phyloP scores from a whole-genome alignment of 2,797 vertebrate genomes.

The Rhinoraja longicauda region DNA sequence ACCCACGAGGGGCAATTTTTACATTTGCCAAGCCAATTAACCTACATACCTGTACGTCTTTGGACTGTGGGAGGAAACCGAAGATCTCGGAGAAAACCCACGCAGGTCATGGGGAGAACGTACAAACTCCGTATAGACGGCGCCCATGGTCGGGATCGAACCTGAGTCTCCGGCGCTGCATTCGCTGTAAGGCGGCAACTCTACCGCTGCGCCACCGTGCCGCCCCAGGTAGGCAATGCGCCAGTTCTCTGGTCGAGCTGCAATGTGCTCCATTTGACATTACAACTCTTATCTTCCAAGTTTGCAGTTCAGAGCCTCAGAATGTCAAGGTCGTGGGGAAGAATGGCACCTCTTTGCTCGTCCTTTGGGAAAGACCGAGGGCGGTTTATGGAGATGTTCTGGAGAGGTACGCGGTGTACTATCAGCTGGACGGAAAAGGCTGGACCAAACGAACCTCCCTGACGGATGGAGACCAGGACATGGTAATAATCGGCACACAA shows the following conservation, averaged over 20 bases:
- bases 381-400: slow-evolving; percentile 84
- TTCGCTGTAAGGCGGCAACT: too few relatives aligned
- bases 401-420: slow-evolving; percentile 84
- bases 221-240: not conserved
- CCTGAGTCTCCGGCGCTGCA: too few relatives aligned
- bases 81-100: too few relatives aligned
- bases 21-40: too few relatives aligned
- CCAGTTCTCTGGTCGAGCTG: not conserved
- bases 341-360: slow-evolving; percentile 84
- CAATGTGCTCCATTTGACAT: not conserved
- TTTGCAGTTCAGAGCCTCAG: slow-evolving; percentile 94
- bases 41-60: too few relatives aligned
- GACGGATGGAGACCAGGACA: slow-evolving; percentile 96
- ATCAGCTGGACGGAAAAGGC: slow-evolving; percentile 62
- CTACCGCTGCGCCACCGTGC: too few relatives aligned
- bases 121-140: too few relatives aligned
- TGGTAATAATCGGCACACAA: slow-evolving; percentile 63
- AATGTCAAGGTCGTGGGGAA: slow-evolving; percentile 74
- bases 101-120: too few relatives aligned
- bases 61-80: too few relatives aligned
- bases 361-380: slow-evolving; percentile 88
- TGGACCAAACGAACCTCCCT: slow-evolving; percentile 69
- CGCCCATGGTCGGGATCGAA: too few relatives aligned
- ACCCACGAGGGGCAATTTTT: too few relatives aligned
- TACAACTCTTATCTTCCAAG: slow-evolving; percentile 53